These are phyloP conservation scores for Mayetiola destructor DNA, from an alignment of 2,888 invertebrate species.

Conservation along the genomic window DNA sequence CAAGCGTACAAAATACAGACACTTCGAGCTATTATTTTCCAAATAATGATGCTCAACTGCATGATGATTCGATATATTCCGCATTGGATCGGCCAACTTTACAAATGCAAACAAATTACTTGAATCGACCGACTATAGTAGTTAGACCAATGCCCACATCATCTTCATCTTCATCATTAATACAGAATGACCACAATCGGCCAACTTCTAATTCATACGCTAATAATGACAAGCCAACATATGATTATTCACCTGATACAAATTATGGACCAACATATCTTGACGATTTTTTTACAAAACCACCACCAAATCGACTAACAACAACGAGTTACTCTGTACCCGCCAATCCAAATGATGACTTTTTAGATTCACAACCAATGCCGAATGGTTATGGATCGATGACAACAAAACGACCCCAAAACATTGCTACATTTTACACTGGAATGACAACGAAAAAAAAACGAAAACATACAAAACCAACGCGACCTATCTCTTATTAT, in stretches of 20 bases:
- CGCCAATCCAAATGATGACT: constrained; percentile 13
- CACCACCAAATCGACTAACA: constrained; percentile 9
- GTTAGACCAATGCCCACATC: background rate
- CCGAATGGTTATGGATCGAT: background rate
- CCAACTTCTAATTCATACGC: background rate
- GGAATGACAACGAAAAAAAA: constrained; percentile 15
- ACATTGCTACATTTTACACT: constrained; percentile 1
- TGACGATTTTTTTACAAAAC: constrained; percentile 8
- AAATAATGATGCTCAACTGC: background rate
- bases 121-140: background rate
- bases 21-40: background rate
- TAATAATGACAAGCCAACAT: background rate
- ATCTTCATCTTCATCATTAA: background rate
- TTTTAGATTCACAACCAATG: constrained; percentile 26
- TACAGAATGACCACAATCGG: background rate
- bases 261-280: constrained; percentile 5
- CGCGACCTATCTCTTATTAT: too few relatives aligned
- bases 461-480: constrained; percentile 14
- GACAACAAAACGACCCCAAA: constrained; percentile 4
- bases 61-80: background rate
- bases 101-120: background rate
- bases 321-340: constrained; percentile 17
- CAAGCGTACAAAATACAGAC: background rate
- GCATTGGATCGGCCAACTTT: background rate
- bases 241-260: constrained; percentile 21